Evolutionary conservation across 2,113 vertebrate species (phyloP).

Genomic region (Fulmarus glacialis): DNA sequence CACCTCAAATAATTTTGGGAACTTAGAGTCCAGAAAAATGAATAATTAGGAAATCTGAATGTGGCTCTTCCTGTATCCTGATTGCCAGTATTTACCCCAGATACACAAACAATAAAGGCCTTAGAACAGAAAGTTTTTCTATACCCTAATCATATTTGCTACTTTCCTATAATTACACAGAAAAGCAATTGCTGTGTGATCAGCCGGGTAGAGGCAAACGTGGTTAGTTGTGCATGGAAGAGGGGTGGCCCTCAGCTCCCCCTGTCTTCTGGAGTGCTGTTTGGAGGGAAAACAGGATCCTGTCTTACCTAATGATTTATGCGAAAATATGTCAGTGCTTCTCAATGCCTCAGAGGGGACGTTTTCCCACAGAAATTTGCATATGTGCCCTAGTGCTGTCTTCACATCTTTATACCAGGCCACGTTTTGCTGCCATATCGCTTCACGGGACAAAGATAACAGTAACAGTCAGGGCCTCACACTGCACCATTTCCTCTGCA

Average conservation of each 20-base stretch:
- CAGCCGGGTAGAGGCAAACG: not conserved
- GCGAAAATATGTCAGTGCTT: constrained; percentile 27
- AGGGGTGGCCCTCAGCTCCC: not conserved
- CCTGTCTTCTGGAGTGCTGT: not conserved
- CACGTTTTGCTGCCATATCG: not conserved
- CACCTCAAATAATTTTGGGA: not conserved
- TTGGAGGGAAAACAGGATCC: not conserved
- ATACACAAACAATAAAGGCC: not conserved
- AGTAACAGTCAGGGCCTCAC: not conserved
- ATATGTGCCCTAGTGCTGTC: not conserved
- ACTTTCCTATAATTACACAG: not conserved
- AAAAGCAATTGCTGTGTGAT: not conserved
- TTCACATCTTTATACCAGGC: not conserved
- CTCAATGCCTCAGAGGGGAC: not conserved
- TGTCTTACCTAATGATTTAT: constrained; percentile 3
- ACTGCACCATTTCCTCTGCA: not conserved
- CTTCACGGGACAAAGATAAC: not conserved
- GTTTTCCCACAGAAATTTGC: constrained; percentile 57
- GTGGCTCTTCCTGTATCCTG: not conserved
- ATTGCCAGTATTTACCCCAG: not conserved
- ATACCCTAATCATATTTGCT: not conserved
- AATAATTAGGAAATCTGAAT: not conserved
- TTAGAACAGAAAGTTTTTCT: not conserved
- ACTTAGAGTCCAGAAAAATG: not conserved
- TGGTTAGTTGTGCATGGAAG: not conserved